Evolutionary conservation across 2,113 vertebrate species (phyloP), one percentile per base, ranked within the genome.

Genomic region (Cygnus atratus): DNA sequence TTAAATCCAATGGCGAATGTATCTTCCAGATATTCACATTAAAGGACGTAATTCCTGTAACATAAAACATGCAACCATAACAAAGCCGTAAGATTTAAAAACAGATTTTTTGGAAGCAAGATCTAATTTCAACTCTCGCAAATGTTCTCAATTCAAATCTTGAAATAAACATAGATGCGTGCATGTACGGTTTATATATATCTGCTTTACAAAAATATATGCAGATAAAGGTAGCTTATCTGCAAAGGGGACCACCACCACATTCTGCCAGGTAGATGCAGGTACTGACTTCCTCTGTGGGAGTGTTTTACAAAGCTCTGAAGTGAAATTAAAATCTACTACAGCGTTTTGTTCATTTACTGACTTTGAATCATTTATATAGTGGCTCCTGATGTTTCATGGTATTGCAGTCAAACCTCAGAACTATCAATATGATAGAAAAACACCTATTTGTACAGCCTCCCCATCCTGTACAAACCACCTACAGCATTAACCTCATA

Each of bases 21-120:
- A 96, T 97, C 96, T 96, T 96, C 92, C 96, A 96, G 96, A 95
- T 95, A 96, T 8, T 93, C 93, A 87, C 95, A 83, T 95, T 96
- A 93, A 95, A 95, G 86, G 90, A 90, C 3, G 21, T 91, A 94
- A 95, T 95, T 96, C 87, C 84, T 78, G 79, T 92, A 94, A 96
- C 91, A 90, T 91, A 97, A 97, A 96, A 93, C 91, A 92, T 57
- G 88, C 91, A 92, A 95, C 87, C 81, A 95, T 93, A 95, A 94
- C 93, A 97, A 95, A 94, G 91, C 82, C 66, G 7, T n/a, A 67
- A 78, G 82, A 88, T 89, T 89, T 73, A 66, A 96, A 93, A 82
- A 24, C 48, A 85, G 78, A 84, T 75, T 81, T 94, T 93, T 93
- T 94, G 72, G 76, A 95, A 95, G 67, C 24, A 78, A 62, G 93